Conservation (phyloP, 2,888 invertebrate genomes). For the Dysmachus trigonus region DNA sequence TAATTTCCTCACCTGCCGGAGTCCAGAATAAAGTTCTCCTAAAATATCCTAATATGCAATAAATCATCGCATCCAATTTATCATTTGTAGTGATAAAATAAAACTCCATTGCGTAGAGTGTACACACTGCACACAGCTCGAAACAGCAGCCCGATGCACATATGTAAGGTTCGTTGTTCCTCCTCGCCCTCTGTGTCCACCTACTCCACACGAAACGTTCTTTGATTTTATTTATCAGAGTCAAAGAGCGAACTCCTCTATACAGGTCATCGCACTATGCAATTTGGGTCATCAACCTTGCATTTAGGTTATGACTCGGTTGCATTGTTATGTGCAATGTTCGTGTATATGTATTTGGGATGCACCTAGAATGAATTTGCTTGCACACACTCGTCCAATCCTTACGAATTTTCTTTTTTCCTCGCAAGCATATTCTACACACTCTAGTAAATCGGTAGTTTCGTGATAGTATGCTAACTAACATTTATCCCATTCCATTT, state of each 20-base stretch:
- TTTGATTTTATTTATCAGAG: background rate
- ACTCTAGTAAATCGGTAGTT: background rate
- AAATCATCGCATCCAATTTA: background rate
- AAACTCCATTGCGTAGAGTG: background rate
- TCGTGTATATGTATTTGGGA: background rate
- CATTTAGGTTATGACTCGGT: slow-evolving; percentile 57
- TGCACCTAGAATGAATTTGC: slow-evolving; percentile 12
- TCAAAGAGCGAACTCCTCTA: slow-evolving; percentile 46
- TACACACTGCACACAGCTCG: background rate
- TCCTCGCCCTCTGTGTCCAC: background rate
- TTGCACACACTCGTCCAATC: background rate
- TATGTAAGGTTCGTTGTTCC: background rate
- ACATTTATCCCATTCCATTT: slow-evolving; percentile 14
- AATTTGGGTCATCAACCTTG: slow-evolving; percentile 64
- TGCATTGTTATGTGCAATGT: background rate
- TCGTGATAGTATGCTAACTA: background rate
- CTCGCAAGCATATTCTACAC: background rate
- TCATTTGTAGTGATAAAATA: background rate
- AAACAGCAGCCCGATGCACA: background rate
- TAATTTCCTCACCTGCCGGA: background rate
- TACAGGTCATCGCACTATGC: slow-evolving; percentile 63
- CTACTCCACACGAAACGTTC: background rate
- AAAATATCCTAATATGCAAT: background rate
- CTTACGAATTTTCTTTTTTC: background rate
- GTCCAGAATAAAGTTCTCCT: background rate